phyloP scores from a whole-genome alignment of 2,888 invertebrate genomes.

The Priocnemis perturbator region DNA sequence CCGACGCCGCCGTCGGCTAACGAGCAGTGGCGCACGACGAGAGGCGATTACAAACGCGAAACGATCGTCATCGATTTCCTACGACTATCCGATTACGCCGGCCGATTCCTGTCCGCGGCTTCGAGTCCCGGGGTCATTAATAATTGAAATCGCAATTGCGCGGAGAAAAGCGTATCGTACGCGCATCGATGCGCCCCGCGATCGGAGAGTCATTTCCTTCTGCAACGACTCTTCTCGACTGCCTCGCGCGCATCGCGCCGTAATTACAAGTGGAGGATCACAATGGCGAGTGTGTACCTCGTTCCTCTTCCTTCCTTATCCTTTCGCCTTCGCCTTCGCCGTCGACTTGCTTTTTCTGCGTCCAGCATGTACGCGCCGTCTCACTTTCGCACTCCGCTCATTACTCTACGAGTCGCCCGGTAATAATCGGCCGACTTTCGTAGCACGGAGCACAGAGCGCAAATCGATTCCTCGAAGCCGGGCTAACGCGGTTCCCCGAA shows the following conservation, averaged over 20 bases:
- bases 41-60: constrained; percentile 30
- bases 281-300: constrained; percentile 18
- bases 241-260: constrained; percentile 29
- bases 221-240: neutral
- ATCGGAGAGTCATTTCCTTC: constrained; percentile 8
- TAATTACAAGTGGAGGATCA: constrained; percentile 42
- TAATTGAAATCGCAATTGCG: constrained; percentile 38
- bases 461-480: constrained; percentile 48
- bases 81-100: constrained; percentile 36
- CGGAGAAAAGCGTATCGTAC: constrained; percentile 22
- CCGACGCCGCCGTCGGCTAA: constrained; percentile 8
- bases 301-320: neutral
- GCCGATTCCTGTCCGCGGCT: constrained; percentile 8
- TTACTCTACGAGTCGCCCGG: constrained; percentile 17
- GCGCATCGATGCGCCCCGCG: neutral
- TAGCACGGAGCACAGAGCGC: constrained; percentile 17
- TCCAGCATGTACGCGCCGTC: constrained; percentile 1
- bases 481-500: constrained; percentile 29
- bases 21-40: constrained; percentile 14
- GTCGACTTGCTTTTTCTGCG: neutral
- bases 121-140: constrained; percentile 9
- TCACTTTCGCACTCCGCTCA: constrained; percentile 16
- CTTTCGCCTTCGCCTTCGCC: neutral
- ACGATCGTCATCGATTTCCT: constrained; percentile 46
- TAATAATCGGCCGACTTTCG: constrained; percentile 38